These are phyloP conservation scores for rabbit (Oryctolagus cuniculus) DNA, from an alignment of 2,113 vertebrate species.

Conservation along the genomic window DNA sequence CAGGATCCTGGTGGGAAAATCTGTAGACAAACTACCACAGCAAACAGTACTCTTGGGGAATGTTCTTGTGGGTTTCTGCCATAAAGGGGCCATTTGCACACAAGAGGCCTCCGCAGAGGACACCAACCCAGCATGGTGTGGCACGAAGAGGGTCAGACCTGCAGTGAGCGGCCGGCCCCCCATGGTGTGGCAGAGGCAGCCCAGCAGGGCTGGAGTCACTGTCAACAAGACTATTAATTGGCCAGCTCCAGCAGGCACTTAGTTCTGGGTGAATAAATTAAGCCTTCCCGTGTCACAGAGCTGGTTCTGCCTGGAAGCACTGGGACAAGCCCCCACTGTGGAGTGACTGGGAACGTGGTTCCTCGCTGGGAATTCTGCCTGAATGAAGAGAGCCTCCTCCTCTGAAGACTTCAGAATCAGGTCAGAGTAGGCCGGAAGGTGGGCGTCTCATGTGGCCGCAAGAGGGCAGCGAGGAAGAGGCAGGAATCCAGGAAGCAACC, in stretches of 20 bases:
- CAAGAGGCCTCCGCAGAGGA: slow-evolving; percentile 65
- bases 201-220: background rate
- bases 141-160: background rate
- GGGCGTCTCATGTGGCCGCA: background rate
- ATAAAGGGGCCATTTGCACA: slow-evolving; percentile 64
- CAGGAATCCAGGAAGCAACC: slow-evolving; percentile 7
- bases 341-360: background rate
- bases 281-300: background rate
- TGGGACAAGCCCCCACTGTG: background rate
- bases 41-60: slow-evolving; percentile 79
- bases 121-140: background rate
- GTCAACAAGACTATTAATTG: background rate
- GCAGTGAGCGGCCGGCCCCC: background rate
- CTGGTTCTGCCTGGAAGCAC: background rate
- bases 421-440: background rate
- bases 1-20: slow-evolving; percentile 87
- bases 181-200: background rate
- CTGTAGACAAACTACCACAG: slow-evolving; percentile 77
- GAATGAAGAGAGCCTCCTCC: background rate
- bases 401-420: background rate
- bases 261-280: slow-evolving; percentile 56
- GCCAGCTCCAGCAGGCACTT: background rate
- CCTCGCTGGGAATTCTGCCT: background rate
- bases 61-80: slow-evolving; percentile 72
- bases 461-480: background rate